Percentiles rank a stretch among this genome's conserved stretches.
Evolutionary conservation across 2,888 invertebrate genomes (phyloP).

Genomic region (Amphipyra tragopoginis): DNA sequence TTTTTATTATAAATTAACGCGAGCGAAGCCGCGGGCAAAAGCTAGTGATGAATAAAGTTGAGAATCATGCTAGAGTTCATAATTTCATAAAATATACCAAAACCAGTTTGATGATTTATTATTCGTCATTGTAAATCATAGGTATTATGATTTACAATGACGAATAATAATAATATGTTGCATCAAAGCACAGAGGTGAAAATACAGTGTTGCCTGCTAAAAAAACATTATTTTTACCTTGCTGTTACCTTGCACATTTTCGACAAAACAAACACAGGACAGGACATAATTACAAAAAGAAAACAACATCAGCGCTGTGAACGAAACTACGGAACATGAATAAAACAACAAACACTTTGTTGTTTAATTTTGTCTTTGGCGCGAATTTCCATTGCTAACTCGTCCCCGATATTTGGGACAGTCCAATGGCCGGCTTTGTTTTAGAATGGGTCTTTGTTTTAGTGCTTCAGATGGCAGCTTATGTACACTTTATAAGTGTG

Average conservation of each 20-base stretch:
- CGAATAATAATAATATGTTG: too few species aligned
- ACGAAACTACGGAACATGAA: constrained; percentile 33
- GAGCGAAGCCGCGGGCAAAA: too few species aligned
- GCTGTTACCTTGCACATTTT: constrained; percentile 17
- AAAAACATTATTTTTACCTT: constrained; percentile 13
- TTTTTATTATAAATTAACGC: too few species aligned
- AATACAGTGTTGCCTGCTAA: too few species aligned
- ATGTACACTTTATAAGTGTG: background rate
- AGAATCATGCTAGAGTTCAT: too few species aligned
- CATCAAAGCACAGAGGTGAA: too few species aligned
- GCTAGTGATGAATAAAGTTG: too few species aligned
- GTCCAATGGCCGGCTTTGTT: constrained; percentile 19
- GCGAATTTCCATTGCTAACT: constrained; percentile 19
- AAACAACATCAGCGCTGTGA: constrained; percentile 11
- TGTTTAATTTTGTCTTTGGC: constrained; percentile 41
- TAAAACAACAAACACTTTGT: constrained; percentile 33
- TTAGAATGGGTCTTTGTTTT: constrained; percentile 11
- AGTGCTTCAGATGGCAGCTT: background rate
- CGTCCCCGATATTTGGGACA: constrained; percentile 22
- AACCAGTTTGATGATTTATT: too few species aligned
- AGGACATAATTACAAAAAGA: constrained; percentile 32
- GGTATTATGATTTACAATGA: too few species aligned
- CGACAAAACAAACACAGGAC: constrained; percentile 17
- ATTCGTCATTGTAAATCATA: too few species aligned
- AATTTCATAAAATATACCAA: too few species aligned